Evolutionary conservation across 2,888 invertebrate species (phyloP).

Genomic region (Aporophyla nigra): DNA sequence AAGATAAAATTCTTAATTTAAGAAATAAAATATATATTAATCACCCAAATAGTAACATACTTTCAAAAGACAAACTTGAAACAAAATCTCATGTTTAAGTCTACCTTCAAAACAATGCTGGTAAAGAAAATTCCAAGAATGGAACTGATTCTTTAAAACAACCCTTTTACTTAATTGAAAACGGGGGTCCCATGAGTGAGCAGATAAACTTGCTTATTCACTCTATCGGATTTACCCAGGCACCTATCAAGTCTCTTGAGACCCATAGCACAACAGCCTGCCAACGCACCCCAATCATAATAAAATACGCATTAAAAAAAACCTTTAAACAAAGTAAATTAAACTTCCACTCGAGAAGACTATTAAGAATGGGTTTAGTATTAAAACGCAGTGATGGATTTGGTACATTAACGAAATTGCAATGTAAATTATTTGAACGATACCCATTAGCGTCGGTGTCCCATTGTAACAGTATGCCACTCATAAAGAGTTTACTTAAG

Average conservation of each 20-base stretch:
- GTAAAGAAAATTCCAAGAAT: neutral
- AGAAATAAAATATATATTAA: neutral
- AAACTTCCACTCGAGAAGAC: conserved; percentile 28
- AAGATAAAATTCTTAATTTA: neutral
- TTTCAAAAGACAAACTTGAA: neutral
- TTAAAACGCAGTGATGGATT: conserved; percentile 54
- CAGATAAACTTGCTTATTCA: conserved; percentile 26
- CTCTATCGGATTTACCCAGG: conserved; percentile 15
- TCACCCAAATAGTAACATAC: neutral
- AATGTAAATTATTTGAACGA: conserved; percentile 33
- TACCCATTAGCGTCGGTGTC: conserved; percentile 11
- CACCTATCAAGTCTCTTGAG: neutral
- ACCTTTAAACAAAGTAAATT: conserved; percentile 24
- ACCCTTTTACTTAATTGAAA: conserved; percentile 9
- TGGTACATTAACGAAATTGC: conserved; percentile 32
- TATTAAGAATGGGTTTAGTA: conserved; percentile 27
- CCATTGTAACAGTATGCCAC: neutral
- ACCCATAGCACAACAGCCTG: conserved; percentile 13
- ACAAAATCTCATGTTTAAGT: neutral
- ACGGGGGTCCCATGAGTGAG: conserved; percentile 13
- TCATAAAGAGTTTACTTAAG: conserved; percentile 3
- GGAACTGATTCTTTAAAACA: conserved; percentile 4
- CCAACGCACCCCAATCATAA: conserved; percentile 24
- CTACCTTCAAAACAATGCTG: neutral
- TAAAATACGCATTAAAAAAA: conserved; percentile 50